Evolutionary conservation across 2,113 vertebrate genomes (phyloP).

Genomic region (Astur gentilis): DNA sequence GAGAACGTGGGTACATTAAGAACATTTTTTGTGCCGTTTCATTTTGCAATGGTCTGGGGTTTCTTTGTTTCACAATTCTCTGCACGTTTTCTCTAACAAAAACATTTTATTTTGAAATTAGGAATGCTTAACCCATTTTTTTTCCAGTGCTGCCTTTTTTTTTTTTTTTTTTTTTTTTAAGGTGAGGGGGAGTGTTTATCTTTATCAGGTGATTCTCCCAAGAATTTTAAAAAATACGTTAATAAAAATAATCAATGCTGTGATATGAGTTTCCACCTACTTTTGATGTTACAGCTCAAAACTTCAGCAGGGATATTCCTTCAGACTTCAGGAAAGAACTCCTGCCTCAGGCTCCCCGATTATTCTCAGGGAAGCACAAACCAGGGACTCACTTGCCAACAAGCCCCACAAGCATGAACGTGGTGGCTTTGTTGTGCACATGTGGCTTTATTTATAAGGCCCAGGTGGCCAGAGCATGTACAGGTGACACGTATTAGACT

Average conservation of each 20-base stretch:
- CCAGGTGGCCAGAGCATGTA: background rate
- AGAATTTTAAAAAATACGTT: background rate
- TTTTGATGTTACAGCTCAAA: background rate
- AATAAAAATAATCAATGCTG: background rate
- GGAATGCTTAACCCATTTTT: background rate
- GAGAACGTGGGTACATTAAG: background rate
- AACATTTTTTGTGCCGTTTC: background rate
- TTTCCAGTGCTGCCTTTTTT: background rate
- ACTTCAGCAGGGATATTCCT: background rate
- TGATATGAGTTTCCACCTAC: background rate
- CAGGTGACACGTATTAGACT: background rate
- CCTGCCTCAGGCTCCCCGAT: background rate
- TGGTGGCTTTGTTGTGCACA: background rate
- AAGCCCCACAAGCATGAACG: background rate
- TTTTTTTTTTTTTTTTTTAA: background rate
- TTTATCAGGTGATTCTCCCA: background rate
- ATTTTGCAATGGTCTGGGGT: background rate
- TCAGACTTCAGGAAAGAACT: background rate
- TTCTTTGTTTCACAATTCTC: background rate
- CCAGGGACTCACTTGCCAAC: background rate
- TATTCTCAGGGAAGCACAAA: background rate
- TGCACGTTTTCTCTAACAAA: background rate
- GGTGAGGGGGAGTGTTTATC: background rate
- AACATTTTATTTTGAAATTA: background rate
- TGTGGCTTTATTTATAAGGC: background rate